These are phyloP conservation scores for Cepphus grylle DNA, from an alignment of 2,113 vertebrate species.

Conservation along the genomic window DNA sequence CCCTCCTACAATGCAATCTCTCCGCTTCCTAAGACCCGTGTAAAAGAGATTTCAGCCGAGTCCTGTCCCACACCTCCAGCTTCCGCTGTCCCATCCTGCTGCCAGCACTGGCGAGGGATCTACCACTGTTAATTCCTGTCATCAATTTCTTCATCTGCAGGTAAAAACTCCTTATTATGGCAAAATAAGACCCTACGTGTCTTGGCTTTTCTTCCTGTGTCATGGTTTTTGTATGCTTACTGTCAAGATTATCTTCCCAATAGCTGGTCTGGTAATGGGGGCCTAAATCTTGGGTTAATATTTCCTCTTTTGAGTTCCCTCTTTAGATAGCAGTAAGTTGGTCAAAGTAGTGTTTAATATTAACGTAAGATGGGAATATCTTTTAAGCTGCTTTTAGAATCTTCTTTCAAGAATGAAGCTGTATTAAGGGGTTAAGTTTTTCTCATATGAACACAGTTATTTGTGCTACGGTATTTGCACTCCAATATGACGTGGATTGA, in stretches of 20 bases:
- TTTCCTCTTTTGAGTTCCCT: background rate
- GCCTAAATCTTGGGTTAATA: background rate
- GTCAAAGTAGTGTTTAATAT: background rate
- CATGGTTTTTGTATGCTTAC: background rate
- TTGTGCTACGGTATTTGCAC: background rate
- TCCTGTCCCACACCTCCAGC: background rate
- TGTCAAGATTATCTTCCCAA: background rate
- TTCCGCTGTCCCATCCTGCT: background rate
- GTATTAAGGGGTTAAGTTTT: fast-evolving
- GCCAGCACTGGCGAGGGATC: background rate
- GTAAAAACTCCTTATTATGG: background rate
- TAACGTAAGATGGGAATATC: background rate
- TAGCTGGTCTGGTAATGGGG: fast-evolving
- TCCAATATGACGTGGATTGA: background rate
- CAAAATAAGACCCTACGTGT: background rate
- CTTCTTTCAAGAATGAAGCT: background rate
- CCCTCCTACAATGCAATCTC: background rate
- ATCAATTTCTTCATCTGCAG: background rate
- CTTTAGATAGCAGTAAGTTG: background rate
- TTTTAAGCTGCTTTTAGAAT: background rate
- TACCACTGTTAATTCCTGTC: fast-evolving
- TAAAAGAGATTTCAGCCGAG: background rate
- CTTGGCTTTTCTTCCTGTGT: background rate
- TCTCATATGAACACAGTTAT: background rate
- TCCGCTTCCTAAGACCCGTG: background rate